phyloP scores from a whole-genome alignment of 2,797 vertebrate genomes.

The Anabas testudineus region DNA sequence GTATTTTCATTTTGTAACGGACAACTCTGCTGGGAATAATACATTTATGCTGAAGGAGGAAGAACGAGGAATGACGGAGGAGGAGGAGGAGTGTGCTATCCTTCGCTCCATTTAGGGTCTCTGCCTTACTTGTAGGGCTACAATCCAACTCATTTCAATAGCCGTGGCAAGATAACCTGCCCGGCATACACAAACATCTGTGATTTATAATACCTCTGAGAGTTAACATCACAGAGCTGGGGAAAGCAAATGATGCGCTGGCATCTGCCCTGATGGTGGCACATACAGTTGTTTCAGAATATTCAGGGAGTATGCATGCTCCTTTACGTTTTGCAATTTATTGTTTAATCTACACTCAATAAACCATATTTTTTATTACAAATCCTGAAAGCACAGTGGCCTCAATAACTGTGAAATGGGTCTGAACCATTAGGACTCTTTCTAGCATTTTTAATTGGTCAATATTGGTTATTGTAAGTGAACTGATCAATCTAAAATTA shows the following conservation, averaged over 20 bases:
- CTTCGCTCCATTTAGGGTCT: conserved; percentile 73
- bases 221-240: conserved; percentile 28
- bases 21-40: conserved; percentile 40
- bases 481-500: too few species aligned
- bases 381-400: too few species aligned
- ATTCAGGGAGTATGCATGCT: not conserved
- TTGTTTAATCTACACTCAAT: too few species aligned
- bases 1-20: conserved; percentile 20
- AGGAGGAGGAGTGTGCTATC: conserved; percentile 13
- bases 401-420: too few species aligned
- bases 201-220: conserved; percentile 55
- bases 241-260: conserved; percentile 15
- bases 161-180: conserved; percentile 46
- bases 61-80: conserved; percentile 13
- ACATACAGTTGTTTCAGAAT: not conserved
- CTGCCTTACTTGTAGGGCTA: conserved; percentile 21
- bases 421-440: too few species aligned
- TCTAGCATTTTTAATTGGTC: too few species aligned
- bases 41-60: conserved; percentile 32
- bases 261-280: conserved; percentile 15
- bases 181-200: conserved; percentile 47
- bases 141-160: conserved; percentile 57
- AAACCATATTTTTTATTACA: too few species aligned
- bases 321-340: not conserved
- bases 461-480: too few species aligned